Evolutionary conservation across 2,888 invertebrate species (phyloP), one percentile per base, ranked within the genome.

Genomic region (Acleris sparsana): DNA sequence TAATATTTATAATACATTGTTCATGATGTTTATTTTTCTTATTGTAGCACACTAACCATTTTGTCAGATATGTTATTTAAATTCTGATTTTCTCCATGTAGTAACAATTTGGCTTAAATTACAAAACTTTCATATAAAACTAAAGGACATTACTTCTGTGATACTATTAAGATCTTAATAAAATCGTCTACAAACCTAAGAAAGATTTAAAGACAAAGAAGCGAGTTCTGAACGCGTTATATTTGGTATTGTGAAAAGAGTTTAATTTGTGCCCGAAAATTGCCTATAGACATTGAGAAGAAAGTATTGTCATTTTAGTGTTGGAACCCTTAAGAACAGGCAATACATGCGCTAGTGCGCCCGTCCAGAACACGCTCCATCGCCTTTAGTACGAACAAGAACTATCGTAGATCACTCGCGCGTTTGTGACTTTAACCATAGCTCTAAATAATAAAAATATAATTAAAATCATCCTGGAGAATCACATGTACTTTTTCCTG

Each of bases 11-110:
- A 87, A 87, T 90, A 92, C 88, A 92, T 87, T 89, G 90, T 88
- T 88, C 84, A 88, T 90, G 88, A 86, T 89, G 89, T 83, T 88
- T 87, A 82, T 82, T 80, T 80, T 84, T 86, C 91, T 90, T 91
- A 92, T 87, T 87, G 90, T 92, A 92, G 88, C 89, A 92, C 92
- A 92, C 92, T 92, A 92, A 92, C 92, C 92, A 92, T 92, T 89
- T 91, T 92, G 88, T 90, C 89, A 91, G 92, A 92, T 92, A 92
- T 92, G 92, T 92, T 80, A 89, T 91, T 89, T 92, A 92, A 92
- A 92, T 92, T 92, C 92, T 85, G 90, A 89, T 89, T 90, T 91
- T 88, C 87, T 89, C 91, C 89, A 84, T 84, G 89, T 91, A 88
- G 90, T 83, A 88, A 90, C 83, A 87, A 89, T 90, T 91, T 91